Base-by-base conservation (phyloP, 1,140 invertebrate genomes). In the Microplitis mediator region DNA sequence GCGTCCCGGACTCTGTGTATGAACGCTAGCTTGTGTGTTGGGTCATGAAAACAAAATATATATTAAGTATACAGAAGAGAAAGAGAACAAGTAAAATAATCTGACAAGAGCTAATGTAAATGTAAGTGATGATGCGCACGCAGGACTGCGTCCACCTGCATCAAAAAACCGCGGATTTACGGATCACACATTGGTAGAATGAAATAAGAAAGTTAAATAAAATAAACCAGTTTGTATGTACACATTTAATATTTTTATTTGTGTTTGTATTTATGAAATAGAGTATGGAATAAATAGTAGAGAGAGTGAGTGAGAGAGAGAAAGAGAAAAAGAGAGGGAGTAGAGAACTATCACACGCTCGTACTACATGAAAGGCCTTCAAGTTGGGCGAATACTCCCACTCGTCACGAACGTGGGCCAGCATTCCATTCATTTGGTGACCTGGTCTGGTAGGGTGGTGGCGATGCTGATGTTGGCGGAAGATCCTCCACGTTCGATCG, bases 391-490 rank as follows among this genome's bases (percentile, higher is more conserved):
- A 32, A 11, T 13, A 72, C 74, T 62, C 60, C 35, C 31, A 63
- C 73, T 71, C 74, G 39, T 45, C 39, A 45, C 39, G 39, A 45
- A 79, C 80, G 81, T 83, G 80, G 80, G 81, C 75, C 77, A 80
- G 80, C 80, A 81, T 83, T 82, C 79, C 81, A 81, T 83, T 83
- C 81, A 81, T 83, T 82, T 83, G 35, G 34, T 50, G 36, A 35
- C 31, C 4, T 13, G 13, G 39, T 45, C 39, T 45, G 8, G 39
- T 45, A 45, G 36, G 36, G 36, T 39, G 36, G 9, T 39, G 36
- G 36, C 9, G 36, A 11, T 8, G 66, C 50, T 50, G 56, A 11
- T 45, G 34, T 36, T 6, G 75, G 76, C 77, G 77, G 74, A 78
- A 81, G 76, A 81, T 78, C 5, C 79, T 81, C 81, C 77, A 75